phyloP scores from a whole-genome alignment of 2,113 vertebrate genomes.

The Maccullochella peelii region DNA sequence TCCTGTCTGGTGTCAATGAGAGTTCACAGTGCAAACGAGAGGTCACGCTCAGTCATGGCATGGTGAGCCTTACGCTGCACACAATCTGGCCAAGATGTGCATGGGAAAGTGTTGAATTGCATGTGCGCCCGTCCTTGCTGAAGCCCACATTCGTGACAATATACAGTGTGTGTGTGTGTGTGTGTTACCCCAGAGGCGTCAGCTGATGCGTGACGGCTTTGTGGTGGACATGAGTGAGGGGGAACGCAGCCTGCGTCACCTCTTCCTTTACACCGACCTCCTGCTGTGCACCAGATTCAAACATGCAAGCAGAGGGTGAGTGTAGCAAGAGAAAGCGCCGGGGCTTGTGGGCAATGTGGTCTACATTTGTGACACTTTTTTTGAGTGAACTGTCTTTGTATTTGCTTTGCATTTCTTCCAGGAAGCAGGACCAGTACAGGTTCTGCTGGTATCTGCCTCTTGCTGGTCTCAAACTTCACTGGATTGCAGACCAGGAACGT shows the following conservation, averaged over 20 bases:
- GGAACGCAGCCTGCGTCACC: conserved; percentile 78
- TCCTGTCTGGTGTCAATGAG: conserved; percentile 85
- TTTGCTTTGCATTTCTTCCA: conserved; percentile 41
- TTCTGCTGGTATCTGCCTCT: conserved; percentile 85
- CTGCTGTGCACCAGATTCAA: conserved; percentile 83
- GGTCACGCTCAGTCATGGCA: conserved; percentile 80
- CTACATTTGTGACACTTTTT: too few relatives aligned
- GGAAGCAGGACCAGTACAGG: conserved; percentile 83
- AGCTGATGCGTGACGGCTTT: conserved; percentile 84
- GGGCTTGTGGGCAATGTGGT: conserved; percentile 32
- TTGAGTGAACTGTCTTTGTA: not conserved
- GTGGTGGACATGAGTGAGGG: conserved; percentile 79
- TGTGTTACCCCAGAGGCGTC: conserved; percentile 69
- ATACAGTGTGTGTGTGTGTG: not conserved
- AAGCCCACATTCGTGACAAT: not conserved
- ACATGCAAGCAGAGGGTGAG: conserved; percentile 76
- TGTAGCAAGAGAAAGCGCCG: rapidly evolving
- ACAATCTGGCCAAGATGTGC: not conserved
- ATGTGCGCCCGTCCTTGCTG: not conserved
- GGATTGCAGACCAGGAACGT: conserved; percentile 61
- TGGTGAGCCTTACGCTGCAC: conserved; percentile 65
- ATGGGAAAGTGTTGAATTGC: not conserved
- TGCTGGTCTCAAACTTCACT: conserved; percentile 74
- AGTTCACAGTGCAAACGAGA: conserved; percentile 78
- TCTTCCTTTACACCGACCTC: conserved; percentile 86